Evolutionary conservation across 2,797 vertebrate genomes (phyloP).

Genomic region (Poecilia gillii): DNA sequence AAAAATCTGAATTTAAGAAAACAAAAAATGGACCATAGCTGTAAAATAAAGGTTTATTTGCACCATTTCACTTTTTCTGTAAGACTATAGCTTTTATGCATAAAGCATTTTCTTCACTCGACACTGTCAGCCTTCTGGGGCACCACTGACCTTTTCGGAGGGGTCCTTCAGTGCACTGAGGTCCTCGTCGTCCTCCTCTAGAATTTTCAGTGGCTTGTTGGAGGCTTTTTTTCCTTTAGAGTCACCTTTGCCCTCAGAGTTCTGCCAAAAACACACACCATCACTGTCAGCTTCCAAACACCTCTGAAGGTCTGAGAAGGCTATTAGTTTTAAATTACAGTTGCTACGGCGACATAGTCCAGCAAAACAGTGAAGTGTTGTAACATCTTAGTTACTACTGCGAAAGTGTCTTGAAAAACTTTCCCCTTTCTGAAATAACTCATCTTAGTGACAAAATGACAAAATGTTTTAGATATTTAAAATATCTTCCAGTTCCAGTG

Average conservation of each 20-base stretch:
- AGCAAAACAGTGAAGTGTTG: neutral
- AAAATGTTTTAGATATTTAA: no score
- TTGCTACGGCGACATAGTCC: neutral
- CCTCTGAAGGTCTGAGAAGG: neutral
- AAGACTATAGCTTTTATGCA: neutral
- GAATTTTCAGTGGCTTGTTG: conserved; percentile 84
- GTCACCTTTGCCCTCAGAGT: conserved; percentile 90
- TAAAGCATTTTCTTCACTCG: neutral
- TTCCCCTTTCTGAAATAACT: neutral
- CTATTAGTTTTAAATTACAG: neutral
- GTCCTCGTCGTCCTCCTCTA: conserved; percentile 87
- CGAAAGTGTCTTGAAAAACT: neutral
- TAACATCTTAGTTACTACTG: neutral
- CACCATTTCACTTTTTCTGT: neutral
- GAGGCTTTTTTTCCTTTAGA: conserved; percentile 79
- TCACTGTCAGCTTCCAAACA: neutral
- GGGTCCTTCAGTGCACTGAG: conserved; percentile 91
- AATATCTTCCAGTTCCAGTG: no score
- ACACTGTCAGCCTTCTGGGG: neutral
- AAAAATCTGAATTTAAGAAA: neutral
- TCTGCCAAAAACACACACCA: conserved; percentile 65
- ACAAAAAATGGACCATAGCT: neutral
- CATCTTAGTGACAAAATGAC: neutral
- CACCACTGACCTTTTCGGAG: conserved; percentile 93
- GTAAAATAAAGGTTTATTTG: neutral